Percentiles rank a stretch among this genome's conserved stretches.
Conservation (phyloP, 2,888 invertebrate genomes). For the Chrysolina oricalcia region DNA sequence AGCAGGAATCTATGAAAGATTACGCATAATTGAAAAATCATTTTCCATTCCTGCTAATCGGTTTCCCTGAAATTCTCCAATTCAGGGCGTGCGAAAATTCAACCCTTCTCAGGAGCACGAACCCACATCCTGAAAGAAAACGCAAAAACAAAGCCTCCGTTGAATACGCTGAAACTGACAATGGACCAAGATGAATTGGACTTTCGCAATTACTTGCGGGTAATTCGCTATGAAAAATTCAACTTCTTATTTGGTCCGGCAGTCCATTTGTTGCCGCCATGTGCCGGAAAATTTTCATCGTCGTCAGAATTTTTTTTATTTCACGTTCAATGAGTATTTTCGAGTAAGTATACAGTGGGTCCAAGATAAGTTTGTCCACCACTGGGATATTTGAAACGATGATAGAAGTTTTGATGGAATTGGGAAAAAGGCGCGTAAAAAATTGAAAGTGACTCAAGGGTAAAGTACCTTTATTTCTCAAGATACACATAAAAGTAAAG, state of each 20-base stretch:
- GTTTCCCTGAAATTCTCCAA: neutral
- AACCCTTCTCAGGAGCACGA: neutral
- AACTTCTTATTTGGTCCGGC: slow-evolving; percentile 17
- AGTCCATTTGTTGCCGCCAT: neutral
- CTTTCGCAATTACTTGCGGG: slow-evolving; percentile 39
- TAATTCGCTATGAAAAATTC: slow-evolving; percentile 25
- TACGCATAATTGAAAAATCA: neutral
- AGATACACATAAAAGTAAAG: no score
- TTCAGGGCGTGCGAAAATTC: slow-evolving; percentile 13
- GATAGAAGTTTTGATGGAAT: no score
- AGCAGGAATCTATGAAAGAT: neutral
- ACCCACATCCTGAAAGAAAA: slow-evolving; percentile 29
- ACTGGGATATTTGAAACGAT: no score
- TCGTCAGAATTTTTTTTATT: no score
- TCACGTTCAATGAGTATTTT: no score
- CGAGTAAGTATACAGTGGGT: no score
- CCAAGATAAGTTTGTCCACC: no score
- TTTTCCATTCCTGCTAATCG: neutral
- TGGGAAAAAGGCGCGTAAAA: no score
- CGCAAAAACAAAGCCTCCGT: slow-evolving; percentile 27
- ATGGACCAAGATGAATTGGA: slow-evolving; percentile 41
- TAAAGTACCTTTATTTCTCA: no score
- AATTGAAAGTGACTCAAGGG: no score
- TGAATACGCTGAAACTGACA: slow-evolving; percentile 35
- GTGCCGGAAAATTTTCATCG: neutral